Base-by-base conservation (phyloP, 2,797 vertebrate species). In the Megaceryle alcyon region DNA sequence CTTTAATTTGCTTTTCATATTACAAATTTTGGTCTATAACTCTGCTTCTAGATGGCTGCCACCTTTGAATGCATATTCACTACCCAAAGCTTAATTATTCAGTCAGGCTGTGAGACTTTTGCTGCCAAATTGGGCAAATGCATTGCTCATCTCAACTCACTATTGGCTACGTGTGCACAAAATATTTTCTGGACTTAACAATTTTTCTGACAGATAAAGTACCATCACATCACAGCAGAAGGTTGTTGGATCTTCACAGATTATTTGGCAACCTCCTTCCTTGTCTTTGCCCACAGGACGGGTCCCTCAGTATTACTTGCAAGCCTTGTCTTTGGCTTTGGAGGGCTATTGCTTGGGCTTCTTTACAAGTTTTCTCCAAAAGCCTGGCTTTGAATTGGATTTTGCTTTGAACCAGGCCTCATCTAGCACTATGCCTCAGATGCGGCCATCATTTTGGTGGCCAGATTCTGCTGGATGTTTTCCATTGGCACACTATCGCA, bases 391-490 rank as follows among this genome's bases (percentile, higher is more conserved):
- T 64, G 18, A 29, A 22, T 35, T 48, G 6, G 20, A 26, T 54
- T 88, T 79, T 84, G 31, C 37, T 76, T 69, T 82, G 43, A 71
- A 37, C 86, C 14, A 66, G 51, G 23, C 46, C 18, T 81, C 22
- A 11, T 56, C 15, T 41, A 60, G 43, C n/a, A 5, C 25, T 75
- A 0, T 59, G 13, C 43, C 41, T 79, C 44, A 7, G 5, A 39
- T 23, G 26, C 31, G 46, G 15, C 33, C 0, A 0, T 73, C n/a
- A 26, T 75, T 84, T 13, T 71, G 43, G n/a, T 68, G 54, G 39
- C 44, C n/a, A 43, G 1, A 56, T 82, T 89, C 43, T 64, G 12
- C 49, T 76, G 33, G 41, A 44, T 3, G 3, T 82, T 72, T 84
- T 76, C 54, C 25, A 10, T 20, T 65, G 75, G 19, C 54, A 60